Percentiles rank a stretch among this genome's conserved stretches.
Evolutionary conservation across 1,140 invertebrate genomes (phyloP).

Genomic region (Hypsibius dujardini): DNA sequence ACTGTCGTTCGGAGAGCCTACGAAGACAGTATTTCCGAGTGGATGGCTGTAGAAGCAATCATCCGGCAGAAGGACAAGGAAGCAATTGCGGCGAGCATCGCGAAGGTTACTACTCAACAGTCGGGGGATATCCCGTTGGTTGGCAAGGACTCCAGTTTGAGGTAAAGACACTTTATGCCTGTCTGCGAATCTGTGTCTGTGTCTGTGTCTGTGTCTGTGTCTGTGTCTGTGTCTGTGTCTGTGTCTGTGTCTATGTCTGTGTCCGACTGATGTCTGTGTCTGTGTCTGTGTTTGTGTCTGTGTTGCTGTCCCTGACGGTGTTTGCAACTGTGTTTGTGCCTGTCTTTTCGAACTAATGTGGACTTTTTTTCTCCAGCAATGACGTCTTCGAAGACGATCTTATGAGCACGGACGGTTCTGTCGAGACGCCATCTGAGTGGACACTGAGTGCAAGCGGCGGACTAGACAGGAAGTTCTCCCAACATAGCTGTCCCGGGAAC

Average conservation of each 20-base stretch:
- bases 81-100: slow-evolving; percentile 42
- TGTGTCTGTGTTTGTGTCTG: no score
- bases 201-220: no score
- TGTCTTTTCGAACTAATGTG: neutral
- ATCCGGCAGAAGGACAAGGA: slow-evolving; percentile 63
- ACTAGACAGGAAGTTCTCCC: neutral
- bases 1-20: slow-evolving; percentile 48
- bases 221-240: no score
- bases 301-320: no score
- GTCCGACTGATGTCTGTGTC: no score
- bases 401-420: neutral
- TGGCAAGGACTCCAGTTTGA: slow-evolving; percentile 1
- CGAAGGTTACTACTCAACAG: slow-evolving; percentile 27
- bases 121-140: slow-evolving; percentile 12
- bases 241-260: no score
- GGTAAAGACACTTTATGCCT: slow-evolving; percentile 22
- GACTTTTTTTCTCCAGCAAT: neutral
- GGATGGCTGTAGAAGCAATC: slow-evolving; percentile 78
- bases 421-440: slow-evolving; percentile 11
- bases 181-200: neutral
- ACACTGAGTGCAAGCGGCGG: slow-evolving; percentile 1
- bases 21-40: slow-evolving; percentile 77
- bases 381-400: slow-evolving; percentile 10
- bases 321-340: no score
- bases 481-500: neutral